Evolutionary conservation across 2,888 invertebrate genomes (phyloP).

Genomic region (Tipula helvola): DNA sequence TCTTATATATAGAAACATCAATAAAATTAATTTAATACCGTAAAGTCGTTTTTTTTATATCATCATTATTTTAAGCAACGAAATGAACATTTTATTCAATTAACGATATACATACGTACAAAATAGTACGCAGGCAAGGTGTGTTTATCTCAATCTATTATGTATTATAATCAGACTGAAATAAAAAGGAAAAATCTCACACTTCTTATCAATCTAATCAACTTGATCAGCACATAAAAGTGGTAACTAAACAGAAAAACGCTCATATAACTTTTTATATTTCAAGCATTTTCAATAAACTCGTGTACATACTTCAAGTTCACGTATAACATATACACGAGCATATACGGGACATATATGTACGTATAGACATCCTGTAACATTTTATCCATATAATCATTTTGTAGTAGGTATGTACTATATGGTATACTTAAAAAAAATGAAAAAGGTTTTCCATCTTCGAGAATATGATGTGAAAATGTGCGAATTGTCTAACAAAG

Average conservation of each 20-base stretch:
- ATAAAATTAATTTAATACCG: background rate
- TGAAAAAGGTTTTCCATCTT: background rate
- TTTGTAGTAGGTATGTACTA: background rate
- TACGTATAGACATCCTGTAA: background rate
- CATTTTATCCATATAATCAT: background rate
- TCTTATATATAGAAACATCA: background rate
- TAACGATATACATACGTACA: background rate
- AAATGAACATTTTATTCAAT: background rate
- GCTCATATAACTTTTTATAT: background rate
- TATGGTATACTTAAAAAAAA: background rate
- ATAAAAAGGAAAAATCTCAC: background rate
- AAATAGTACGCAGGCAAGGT: background rate
- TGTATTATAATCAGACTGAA: background rate
- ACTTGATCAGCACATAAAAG: background rate
- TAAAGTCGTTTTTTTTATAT: background rate
- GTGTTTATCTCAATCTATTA: background rate
- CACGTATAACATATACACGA: background rate
- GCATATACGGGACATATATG: background rate
- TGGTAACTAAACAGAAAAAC: conserved; percentile 4
- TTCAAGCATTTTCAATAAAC: background rate
- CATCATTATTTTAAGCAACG: background rate
- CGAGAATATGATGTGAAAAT: background rate
- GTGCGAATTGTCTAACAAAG: conserved; percentile 9
- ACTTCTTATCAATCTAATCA: background rate
- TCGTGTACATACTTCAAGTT: background rate